Conservation (phyloP, 2,113 vertebrate genomes). For the Chaenogobius annularis region DNA sequence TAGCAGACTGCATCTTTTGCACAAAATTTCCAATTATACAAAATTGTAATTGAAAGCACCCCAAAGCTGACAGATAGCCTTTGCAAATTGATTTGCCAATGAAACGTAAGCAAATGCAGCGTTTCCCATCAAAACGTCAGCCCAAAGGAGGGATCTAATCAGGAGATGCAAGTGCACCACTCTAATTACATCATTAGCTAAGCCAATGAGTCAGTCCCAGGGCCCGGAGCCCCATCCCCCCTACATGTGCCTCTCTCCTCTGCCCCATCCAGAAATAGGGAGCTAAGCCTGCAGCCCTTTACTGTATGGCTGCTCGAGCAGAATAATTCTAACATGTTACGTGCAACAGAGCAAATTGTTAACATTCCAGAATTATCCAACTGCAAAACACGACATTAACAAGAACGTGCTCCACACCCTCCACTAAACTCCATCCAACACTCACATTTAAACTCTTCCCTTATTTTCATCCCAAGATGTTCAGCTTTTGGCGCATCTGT, state of each 20-base stretch:
- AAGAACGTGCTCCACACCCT: slow-evolving; percentile 21
- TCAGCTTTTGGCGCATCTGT: slow-evolving; percentile 6
- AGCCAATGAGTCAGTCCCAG: slow-evolving; percentile 73
- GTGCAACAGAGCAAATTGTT: slow-evolving; percentile 71
- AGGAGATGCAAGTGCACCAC: slow-evolving; percentile 65
- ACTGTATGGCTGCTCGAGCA: slow-evolving; percentile 74
- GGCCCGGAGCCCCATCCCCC: slow-evolving; percentile 52
- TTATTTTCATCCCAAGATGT: slow-evolving; percentile 8
- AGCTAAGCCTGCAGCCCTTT: slow-evolving; percentile 70
- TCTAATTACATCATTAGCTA: slow-evolving; percentile 78
- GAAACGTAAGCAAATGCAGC: slow-evolving; percentile 25
- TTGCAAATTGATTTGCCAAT: slow-evolving; percentile 29
- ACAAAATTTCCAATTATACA: neutral
- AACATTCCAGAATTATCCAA: slow-evolving; percentile 70
- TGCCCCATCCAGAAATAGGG: slow-evolving; percentile 71
- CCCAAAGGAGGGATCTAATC: slow-evolving; percentile 55
- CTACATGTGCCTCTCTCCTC: slow-evolving; percentile 37
- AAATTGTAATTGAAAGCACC: slow-evolving; percentile 1
- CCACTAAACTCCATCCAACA: slow-evolving; percentile 12
- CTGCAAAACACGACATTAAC: slow-evolving; percentile 51
- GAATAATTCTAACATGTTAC: slow-evolving; percentile 75
- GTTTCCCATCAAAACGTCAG: slow-evolving; percentile 36
- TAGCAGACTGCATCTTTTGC: neutral
- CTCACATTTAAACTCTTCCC: neutral
- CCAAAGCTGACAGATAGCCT: slow-evolving; percentile 23